These are phyloP conservation scores for Elephas maximus DNA, from an alignment of 2,113 vertebrate genomes.

Conservation along the genomic window DNA sequence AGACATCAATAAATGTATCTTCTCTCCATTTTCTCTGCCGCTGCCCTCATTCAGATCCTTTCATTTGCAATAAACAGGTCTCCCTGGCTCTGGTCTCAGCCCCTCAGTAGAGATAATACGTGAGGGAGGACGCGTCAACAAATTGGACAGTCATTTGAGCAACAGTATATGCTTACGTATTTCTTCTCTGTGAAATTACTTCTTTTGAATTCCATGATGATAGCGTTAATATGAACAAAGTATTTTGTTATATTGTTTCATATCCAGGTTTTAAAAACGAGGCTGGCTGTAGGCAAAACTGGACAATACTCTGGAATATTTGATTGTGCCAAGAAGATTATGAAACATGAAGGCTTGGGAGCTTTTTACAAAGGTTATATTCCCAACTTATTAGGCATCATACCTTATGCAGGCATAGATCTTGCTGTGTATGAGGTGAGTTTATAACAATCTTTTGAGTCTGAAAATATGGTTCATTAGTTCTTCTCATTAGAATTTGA, in stretches of 20 bases:
- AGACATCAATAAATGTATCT: neutral
- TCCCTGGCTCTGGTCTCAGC: neutral
- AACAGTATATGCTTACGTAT: neutral
- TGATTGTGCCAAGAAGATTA: conserved; percentile 95
- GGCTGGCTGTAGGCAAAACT: conserved; percentile 95
- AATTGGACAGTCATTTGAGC: neutral
- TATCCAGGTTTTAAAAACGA: conserved; percentile 95
- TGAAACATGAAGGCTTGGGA: conserved; percentile 93
- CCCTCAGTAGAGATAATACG: neutral
- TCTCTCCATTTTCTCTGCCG: neutral
- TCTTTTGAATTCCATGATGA: neutral
- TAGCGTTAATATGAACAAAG: neutral
- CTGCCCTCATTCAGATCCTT: neutral
- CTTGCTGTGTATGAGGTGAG: conserved; percentile 97
- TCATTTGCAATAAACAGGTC: neutral
- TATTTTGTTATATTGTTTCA: conserved; percentile 48
- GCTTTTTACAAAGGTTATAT: conserved; percentile 97
- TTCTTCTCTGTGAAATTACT: neutral
- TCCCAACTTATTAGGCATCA: conserved; percentile 96
- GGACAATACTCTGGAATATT: conserved; percentile 96
- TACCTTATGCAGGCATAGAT: conserved; percentile 97
- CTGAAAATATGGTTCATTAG: neutral
- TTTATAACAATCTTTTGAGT: conserved; percentile 24
- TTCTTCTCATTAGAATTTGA: neutral
- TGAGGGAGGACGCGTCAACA: neutral